Evolutionary conservation across 2,888 invertebrate genomes (phyloP).

Genomic region (Agrilus biguttatus): DNA sequence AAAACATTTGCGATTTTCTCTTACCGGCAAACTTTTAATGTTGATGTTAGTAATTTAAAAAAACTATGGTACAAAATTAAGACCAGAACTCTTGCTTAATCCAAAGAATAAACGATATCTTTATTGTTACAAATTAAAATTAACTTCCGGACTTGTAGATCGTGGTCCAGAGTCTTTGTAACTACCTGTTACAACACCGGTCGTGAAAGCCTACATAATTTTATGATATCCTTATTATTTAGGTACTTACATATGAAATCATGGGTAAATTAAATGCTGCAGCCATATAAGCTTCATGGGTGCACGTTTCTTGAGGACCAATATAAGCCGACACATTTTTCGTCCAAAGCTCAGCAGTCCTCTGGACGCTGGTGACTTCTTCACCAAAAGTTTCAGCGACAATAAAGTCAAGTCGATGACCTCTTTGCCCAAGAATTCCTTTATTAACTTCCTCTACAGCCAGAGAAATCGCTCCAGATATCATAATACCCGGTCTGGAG

Average conservation of each 20-base stretch:
- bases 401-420: conserved; percentile 62
- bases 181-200: no score
- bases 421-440: conserved; percentile 35
- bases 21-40: no score
- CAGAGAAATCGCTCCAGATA: conserved; percentile 74
- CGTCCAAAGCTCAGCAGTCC: conserved; percentile 74
- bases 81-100: no score
- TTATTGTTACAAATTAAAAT: no score
- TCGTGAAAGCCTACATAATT: no score
- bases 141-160: no score
- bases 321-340: conserved; percentile 76
- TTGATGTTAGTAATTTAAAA: no score
- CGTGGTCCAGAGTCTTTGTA: no score
- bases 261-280: conserved; percentile 88
- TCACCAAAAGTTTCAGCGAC: conserved; percentile 86
- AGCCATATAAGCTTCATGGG: conserved; percentile 87
- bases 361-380: conserved; percentile 71
- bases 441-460: conserved; percentile 71
- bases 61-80: no score
- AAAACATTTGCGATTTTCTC: no score
- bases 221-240: no score
- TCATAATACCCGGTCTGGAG: conserved; percentile 56
- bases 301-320: conserved; percentile 81
- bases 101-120: no score
- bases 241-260: conserved; percentile 82